Evolutionary conservation across 2,797 vertebrate species (phyloP).

Genomic region (Manis javanica): DNA sequence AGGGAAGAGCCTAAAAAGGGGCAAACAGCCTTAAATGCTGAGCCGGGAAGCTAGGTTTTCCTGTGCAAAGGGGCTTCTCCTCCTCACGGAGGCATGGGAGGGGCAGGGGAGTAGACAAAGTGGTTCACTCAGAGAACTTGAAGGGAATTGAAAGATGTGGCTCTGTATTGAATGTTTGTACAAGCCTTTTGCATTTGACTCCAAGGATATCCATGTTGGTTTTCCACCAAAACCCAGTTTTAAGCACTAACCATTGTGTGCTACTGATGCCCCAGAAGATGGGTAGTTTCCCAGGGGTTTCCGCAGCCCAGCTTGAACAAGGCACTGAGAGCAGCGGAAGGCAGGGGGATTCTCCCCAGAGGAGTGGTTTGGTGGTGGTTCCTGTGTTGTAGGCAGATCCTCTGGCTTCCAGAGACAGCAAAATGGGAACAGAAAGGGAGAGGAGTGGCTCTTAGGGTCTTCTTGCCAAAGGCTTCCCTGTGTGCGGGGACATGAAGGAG

Average conservation of each 20-base stretch:
- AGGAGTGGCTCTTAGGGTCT: not conserved
- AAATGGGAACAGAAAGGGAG: not conserved
- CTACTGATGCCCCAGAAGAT: not conserved
- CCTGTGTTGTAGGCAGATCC: not conserved
- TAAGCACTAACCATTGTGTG: not conserved
- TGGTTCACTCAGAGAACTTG: not conserved
- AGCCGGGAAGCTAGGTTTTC: not conserved
- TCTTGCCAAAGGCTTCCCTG: not conserved
- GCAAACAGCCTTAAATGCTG: not conserved
- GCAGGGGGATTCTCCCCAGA: not conserved
- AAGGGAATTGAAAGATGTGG: not conserved
- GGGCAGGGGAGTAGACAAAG: not conserved
- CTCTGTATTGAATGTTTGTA: not conserved
- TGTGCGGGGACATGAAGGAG: not conserved
- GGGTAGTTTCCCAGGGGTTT: not conserved
- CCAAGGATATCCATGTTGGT: not conserved
- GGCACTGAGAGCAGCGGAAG: rapidly evolving
- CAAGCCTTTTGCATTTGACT: not conserved
- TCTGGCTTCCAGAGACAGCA: not conserved
- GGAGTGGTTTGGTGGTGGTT: not conserved
- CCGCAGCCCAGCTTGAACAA: not conserved
- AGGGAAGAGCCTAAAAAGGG: not conserved
- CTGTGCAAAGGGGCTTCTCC: not conserved
- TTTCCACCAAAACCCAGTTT: not conserved
- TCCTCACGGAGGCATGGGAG: not conserved